Base-by-base conservation (phyloP, 2,888 invertebrate species). In the Tetragonisca angustula region DNA sequence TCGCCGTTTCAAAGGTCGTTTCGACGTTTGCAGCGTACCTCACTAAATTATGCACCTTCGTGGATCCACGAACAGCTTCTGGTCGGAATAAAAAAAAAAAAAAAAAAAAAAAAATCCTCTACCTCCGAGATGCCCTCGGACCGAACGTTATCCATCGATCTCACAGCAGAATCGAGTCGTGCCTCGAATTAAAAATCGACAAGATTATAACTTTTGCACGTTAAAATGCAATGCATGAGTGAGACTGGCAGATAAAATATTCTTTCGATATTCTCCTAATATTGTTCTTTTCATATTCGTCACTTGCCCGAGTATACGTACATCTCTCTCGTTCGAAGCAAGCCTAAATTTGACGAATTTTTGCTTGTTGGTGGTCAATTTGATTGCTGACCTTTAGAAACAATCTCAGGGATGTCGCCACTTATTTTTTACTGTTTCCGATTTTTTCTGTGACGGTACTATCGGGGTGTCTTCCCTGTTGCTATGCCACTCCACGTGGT, bases 171-270 rank as follows among this genome's bases (percentile, higher is more conserved):
- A 61, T 61, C 74, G 76, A 68, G 79, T 77, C 82, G 82, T 80
- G 88, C 82, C 80, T 87, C 70, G 83, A 84, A 83, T 88, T 90
- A 91, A 90, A 91, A 90, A 91, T 91, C 91, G 91, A 52, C 62
- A n/a, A 43, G 9, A 43, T 43, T 43, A 9, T 43, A 43, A 2
- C 9, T 32, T 32, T 32, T 4, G 32, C 43, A 43, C 43, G 43
- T 43, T 11, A 9, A 43, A 43, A 43, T 11, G 43, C 36, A 43
- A 43, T 43, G 36, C n/a, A n/a, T 36, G 36, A 36, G 43, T 1
- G 43, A 43, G 43, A 36, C 9, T 36, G 36, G 36, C 36, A 36
- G 36, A 43, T 43, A 43, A 43, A 43, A 43, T 11, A 9, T 43
- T 9, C 43, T 43, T 9, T 43, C 11, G 4, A 32, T 4, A 4